Evolutionary conservation across 1,140 invertebrate genomes (phyloP).

Genomic region (Charaxes varanes): DNA sequence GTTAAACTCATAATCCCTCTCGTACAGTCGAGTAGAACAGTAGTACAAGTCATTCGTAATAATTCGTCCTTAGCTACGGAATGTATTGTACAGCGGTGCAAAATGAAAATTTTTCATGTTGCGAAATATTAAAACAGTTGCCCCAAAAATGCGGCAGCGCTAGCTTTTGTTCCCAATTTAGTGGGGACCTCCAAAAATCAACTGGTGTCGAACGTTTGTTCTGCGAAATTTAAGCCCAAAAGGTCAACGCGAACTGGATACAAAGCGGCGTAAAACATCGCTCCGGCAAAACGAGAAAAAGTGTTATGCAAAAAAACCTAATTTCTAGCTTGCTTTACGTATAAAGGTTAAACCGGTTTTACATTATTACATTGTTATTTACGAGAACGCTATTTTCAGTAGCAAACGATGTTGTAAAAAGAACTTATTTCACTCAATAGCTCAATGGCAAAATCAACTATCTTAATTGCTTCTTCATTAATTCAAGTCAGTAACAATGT

Average conservation of each 20-base stretch:
- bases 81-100: constrained; percentile 12
- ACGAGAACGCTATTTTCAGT: too few species aligned
- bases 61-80: constrained; percentile 12
- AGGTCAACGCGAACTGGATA: constrained; percentile 1
- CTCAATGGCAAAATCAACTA: too few species aligned
- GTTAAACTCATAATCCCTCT: too few species aligned
- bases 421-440: too few species aligned
- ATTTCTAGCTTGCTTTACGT: neutral
- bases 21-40: too few species aligned
- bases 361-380: too few species aligned
- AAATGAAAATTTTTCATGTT: constrained; percentile 17
- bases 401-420: too few species aligned
- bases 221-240: neutral
- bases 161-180: constrained; percentile 16
- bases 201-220: neutral
- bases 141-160: neutral
- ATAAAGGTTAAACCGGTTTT: too few species aligned
- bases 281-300: neutral
- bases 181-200: constrained; percentile 1
- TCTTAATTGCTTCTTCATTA: too few species aligned
- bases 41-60: constrained; percentile 5
- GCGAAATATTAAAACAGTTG: constrained; percentile 19
- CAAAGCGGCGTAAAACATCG: neutral
- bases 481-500: too few species aligned
- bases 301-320: neutral